Evolutionary conservation across 2,888 invertebrate genomes (phyloP).

Genomic region (Mactromeris polynyma): DNA sequence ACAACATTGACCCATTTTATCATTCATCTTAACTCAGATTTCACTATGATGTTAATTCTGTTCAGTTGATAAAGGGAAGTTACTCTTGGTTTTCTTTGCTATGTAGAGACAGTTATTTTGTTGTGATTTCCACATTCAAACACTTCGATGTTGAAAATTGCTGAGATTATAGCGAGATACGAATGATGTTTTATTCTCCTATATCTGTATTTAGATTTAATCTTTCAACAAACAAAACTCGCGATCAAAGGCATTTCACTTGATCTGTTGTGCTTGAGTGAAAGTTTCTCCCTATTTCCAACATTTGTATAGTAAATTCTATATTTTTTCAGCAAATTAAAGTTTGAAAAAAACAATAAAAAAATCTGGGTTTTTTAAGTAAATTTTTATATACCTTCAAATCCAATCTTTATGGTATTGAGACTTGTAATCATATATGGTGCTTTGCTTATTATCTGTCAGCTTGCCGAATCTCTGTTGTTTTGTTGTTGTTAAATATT

Average conservation of each 20-base stretch:
- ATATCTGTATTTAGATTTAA: constrained; percentile 8
- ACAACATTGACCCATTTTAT: no score
- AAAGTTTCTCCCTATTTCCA: neutral
- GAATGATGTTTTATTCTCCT: neutral
- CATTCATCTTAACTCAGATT: no score
- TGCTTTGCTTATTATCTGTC: no score
- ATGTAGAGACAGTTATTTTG: neutral
- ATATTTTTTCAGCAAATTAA: neutral
- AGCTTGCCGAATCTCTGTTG: no score
- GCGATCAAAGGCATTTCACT: neutral
- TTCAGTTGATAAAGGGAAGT: neutral
- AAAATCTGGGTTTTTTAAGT: no score
- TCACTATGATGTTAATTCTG: neutral
- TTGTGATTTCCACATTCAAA: neutral
- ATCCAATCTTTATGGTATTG: no score
- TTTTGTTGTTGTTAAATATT: no score
- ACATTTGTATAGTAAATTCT: constrained; percentile 13
- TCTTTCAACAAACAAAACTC: constrained; percentile 8
- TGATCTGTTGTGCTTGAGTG: constrained; percentile 12
- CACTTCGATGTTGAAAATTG: neutral
- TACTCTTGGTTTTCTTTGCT: neutral
- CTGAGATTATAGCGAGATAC: neutral
- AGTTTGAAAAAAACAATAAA: neutral
- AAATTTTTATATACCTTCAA: no score
- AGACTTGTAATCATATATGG: no score